phyloP scores from a whole-genome alignment of 2,888 invertebrate species.

The Pollenia labialis region DNA sequence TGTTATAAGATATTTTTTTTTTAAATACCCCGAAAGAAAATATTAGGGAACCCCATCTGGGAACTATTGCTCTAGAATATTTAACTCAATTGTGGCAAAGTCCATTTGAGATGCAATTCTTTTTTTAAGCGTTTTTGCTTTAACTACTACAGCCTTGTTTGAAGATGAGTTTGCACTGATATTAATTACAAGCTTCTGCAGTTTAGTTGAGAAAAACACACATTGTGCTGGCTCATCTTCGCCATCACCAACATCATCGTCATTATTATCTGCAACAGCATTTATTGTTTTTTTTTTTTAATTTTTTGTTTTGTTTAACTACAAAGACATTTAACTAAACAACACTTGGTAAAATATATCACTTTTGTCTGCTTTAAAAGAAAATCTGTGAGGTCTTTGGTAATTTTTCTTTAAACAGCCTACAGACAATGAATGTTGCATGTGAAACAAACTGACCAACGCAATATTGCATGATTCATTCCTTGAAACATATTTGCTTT shows the following conservation, averaged over 20 bases:
- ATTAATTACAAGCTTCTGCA: slow-evolving; percentile 71
- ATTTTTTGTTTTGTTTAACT: background rate
- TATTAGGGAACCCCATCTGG: too few species aligned
- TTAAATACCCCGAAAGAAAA: too few species aligned
- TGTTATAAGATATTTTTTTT: too few species aligned
- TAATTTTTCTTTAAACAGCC: slow-evolving; percentile 34
- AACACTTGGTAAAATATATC: slow-evolving; percentile 24
- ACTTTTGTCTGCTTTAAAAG: slow-evolving; percentile 13
- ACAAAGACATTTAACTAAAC: slow-evolving; percentile 33
- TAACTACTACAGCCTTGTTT: slow-evolving; percentile 14
- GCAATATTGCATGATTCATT: slow-evolving; percentile 66
- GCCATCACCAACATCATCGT: slow-evolving; percentile 38
- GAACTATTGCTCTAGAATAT: slow-evolving; percentile 42
- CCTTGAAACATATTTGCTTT: slow-evolving; percentile 16
- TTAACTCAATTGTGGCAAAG: slow-evolving; percentile 32
- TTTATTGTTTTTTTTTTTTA: background rate
- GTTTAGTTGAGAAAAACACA: slow-evolving; percentile 21
- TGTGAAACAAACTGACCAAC: slow-evolving; percentile 44
- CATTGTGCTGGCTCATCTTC: slow-evolving; percentile 17
- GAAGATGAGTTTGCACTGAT: slow-evolving; percentile 67
- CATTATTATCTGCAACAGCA: slow-evolving; percentile 33
- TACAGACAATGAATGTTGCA: slow-evolving; percentile 40
- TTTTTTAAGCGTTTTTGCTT: background rate
- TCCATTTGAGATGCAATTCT: slow-evolving; percentile 31
- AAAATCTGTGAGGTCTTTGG: slow-evolving; percentile 65